These are phyloP conservation scores for Apotomis turbidana DNA, from an alignment of 2,888 invertebrate genomes.

Conservation along the genomic window DNA sequence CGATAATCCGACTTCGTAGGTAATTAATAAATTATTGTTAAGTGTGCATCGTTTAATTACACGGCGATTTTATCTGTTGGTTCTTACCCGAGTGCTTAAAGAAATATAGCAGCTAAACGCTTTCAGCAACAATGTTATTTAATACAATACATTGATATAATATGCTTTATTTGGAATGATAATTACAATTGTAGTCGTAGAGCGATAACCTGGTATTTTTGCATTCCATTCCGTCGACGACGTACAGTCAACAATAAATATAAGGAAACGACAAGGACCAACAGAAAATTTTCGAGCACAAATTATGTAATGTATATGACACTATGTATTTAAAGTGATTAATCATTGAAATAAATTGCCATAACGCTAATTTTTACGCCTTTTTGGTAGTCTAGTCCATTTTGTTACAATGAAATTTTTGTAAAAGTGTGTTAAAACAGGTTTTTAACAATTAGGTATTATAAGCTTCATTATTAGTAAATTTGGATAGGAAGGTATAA, in stretches of 20 bases:
- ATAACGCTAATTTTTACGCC: not conserved
- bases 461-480: not conserved
- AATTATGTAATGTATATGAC: conserved; percentile 14
- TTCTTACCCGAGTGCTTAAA: no score
- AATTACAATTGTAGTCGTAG: no score
- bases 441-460: not conserved
- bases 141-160: no score
- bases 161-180: no score
- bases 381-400: not conserved
- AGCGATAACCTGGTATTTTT: no score
- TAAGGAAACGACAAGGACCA: not conserved
- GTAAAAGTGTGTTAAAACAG: no score
- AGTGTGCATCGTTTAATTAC: not conserved
- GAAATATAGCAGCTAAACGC: no score
- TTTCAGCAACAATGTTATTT: no score
- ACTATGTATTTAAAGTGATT: conserved; percentile 18
- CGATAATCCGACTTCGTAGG: no score
- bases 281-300: conserved; percentile 19
- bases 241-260: not conserved
- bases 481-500: not conserved
- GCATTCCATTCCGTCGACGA: not conserved
- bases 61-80: no score
- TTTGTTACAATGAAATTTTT: no score
- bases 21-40: not conserved
- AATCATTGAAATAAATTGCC: conserved; percentile 23